phyloP scores from a whole-genome alignment of 1,140 invertebrate genomes.

The Bilobella aurantiaca region DNA sequence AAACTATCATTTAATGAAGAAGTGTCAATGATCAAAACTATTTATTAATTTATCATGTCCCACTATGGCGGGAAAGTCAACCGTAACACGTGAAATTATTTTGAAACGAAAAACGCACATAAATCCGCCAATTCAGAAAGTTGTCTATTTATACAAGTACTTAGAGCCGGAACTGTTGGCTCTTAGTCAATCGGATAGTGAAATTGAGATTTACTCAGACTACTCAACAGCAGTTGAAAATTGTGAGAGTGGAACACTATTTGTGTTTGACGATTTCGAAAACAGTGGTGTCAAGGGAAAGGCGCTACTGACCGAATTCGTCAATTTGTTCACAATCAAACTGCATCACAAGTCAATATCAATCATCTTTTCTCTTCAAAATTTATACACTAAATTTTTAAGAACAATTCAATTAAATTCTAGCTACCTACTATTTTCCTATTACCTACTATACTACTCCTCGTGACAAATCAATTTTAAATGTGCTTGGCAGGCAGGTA shows the following conservation, averaged over 20 bases:
- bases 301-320: not conserved
- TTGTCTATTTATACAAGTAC: not conserved
- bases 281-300: not conserved
- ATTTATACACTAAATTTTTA: no score
- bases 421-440: no score
- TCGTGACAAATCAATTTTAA: not conserved
- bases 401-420: no score
- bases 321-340: not conserved
- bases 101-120: not conserved
- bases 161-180: not conserved
- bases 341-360: not conserved
- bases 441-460: not conserved
- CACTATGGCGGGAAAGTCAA: not conserved
- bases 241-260: not conserved
- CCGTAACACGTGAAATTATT: not conserved
- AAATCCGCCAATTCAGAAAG: not conserved
- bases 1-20: not conserved
- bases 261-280: not conserved
- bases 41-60: not conserved
- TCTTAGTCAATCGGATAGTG: not conserved
- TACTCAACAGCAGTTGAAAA: not conserved
- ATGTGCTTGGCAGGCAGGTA: not conserved
- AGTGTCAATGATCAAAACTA: not conserved
- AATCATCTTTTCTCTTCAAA: not conserved
- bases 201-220: not conserved